Conservation (phyloP, 2,113 vertebrate species). For the Bubalus kerabau region DNA sequence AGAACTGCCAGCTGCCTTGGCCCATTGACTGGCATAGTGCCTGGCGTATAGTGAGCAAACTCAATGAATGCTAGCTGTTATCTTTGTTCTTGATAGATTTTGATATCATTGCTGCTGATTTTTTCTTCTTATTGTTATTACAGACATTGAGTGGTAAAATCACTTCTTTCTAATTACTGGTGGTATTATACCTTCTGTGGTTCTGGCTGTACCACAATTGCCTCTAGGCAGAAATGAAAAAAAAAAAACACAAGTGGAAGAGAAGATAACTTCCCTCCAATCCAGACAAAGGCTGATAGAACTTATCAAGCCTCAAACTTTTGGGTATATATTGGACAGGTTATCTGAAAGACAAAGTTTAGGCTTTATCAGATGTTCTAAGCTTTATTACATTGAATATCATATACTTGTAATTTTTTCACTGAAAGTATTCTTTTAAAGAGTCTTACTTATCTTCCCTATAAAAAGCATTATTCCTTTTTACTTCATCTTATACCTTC, state of each 20-base stretch:
- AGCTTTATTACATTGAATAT: background rate
- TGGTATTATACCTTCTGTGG: background rate
- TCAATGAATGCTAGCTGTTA: background rate
- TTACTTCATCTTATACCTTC: background rate
- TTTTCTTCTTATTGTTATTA: background rate
- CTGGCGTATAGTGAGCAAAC: background rate
- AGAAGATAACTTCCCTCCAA: background rate
- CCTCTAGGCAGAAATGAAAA: background rate
- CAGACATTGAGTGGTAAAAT: background rate
- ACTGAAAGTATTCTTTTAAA: background rate
- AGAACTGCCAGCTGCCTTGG: background rate
- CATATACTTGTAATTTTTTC: background rate
- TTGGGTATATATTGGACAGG: background rate
- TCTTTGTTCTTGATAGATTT: background rate
- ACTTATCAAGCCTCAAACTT: background rate
- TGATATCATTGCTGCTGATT: background rate
- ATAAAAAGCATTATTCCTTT: background rate
- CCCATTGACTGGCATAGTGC: background rate
- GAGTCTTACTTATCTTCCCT: background rate
- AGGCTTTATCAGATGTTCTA: background rate
- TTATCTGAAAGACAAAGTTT: background rate
- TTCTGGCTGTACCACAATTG: background rate
- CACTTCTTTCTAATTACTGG: background rate
- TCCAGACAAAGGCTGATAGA: background rate
- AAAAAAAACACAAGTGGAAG: background rate